Evolutionary conservation across 2,888 invertebrate genomes (phyloP).

Genomic region (Steinernema carpocapsae): DNA sequence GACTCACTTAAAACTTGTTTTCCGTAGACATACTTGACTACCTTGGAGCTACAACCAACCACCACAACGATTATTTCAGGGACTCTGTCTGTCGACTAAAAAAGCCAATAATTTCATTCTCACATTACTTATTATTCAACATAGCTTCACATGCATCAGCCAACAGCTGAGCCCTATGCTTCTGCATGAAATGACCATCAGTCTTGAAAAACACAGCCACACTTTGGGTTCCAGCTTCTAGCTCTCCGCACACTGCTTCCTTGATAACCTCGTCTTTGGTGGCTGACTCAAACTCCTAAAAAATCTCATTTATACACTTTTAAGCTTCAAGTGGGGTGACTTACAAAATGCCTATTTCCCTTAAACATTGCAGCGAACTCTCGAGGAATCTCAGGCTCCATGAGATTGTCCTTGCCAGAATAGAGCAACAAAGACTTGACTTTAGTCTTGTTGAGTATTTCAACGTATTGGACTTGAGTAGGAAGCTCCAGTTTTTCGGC

Average conservation of each 20-base stretch:
- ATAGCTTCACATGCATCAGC: slow-evolving; percentile 14
- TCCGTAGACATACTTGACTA: no score
- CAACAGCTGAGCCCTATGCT: slow-evolving; percentile 21
- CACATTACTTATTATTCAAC: neutral
- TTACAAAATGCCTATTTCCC: slow-evolving; percentile 15
- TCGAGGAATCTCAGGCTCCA: slow-evolving; percentile 1
- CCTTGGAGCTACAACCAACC: no score
- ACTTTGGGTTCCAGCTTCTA: slow-evolving; percentile 1
- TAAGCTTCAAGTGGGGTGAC: neutral
- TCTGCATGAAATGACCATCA: slow-evolving; percentile 29
- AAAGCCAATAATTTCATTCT: no score
- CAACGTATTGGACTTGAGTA: neutral
- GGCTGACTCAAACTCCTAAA: neutral
- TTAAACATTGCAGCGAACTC: slow-evolving; percentile 2
- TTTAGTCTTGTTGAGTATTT: neutral
- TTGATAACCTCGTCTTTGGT: neutral
- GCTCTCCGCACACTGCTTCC: slow-evolving; percentile 1
- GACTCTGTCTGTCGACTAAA: no score
- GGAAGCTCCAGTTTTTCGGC: slow-evolving; percentile 23
- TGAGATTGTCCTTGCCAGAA: slow-evolving; percentile 2
- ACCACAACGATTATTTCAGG: no score
- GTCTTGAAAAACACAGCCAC: slow-evolving; percentile 3
- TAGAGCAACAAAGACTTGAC: slow-evolving; percentile 10
- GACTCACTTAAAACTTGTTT: no score
- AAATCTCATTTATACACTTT: neutral